Evolutionary conservation across 1,140 invertebrate species (phyloP).

Genomic region (Venturia canescens): DNA sequence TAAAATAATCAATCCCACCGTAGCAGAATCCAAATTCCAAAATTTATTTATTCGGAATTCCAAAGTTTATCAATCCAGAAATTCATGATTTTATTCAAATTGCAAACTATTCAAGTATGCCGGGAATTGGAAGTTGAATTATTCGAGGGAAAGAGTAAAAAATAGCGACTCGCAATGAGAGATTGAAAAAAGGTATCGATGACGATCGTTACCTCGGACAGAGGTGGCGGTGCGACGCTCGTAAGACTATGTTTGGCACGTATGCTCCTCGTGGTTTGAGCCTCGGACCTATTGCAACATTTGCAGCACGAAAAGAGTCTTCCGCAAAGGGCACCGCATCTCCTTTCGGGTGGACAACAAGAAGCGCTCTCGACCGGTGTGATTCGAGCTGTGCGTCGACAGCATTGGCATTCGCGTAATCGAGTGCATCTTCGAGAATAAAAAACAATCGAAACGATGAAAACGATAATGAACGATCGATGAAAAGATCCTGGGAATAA

Average conservation of each 20-base stretch:
- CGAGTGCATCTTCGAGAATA: constrained; percentile 62
- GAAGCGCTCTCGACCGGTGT: constrained; percentile 64
- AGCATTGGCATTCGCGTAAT: constrained; percentile 62
- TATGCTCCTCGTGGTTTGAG: constrained; percentile 66
- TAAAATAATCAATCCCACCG: too few species aligned
- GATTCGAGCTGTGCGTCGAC: constrained; percentile 62
- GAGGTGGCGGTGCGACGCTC: constrained; percentile 71
- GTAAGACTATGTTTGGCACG: constrained; percentile 75
- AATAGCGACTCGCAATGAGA: too few species aligned
- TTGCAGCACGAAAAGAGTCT: constrained; percentile 62
- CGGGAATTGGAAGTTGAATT: too few species aligned
- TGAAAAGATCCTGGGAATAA: not conserved
- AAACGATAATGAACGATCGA: not conserved
- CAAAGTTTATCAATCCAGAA: too few species aligned
- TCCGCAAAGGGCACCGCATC: constrained; percentile 67
- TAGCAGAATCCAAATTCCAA: too few species aligned
- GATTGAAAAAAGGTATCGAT: too few species aligned
- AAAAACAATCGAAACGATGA: not conserved
- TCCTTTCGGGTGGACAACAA: constrained; percentile 69
- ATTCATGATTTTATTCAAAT: too few species aligned
- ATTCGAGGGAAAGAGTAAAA: too few species aligned
- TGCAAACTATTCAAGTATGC: too few species aligned
- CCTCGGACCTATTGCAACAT: constrained; percentile 55
- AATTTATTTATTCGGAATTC: too few species aligned
- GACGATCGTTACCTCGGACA: constrained; percentile 50